Conservation (phyloP, 2,888 invertebrate species). For the Troglohyphantes excavatus region DNA sequence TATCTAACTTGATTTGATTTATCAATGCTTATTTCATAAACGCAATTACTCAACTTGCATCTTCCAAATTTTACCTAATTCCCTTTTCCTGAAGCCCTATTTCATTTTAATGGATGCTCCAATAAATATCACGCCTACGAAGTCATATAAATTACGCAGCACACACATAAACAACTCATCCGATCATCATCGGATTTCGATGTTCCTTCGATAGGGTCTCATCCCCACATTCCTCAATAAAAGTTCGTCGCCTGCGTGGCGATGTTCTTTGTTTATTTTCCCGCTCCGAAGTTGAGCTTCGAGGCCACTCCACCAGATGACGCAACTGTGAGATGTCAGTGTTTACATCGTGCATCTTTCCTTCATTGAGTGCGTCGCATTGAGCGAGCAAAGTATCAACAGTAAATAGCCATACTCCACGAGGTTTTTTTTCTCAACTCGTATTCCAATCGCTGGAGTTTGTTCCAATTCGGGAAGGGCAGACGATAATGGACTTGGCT, state of each 20-base stretch:
- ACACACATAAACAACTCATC: too few species aligned
- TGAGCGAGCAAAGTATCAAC: constrained; percentile 15
- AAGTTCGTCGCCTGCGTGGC: not conserved
- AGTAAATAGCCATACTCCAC: constrained; percentile 44
- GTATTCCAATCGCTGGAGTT: not conserved
- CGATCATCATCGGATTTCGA: not conserved
- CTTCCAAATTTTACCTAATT: too few species aligned
- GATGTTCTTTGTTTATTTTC: constrained; percentile 40
- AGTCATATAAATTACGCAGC: too few species aligned
- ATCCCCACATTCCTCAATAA: not conserved
- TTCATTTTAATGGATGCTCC: too few species aligned
- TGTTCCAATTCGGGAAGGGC: constrained; percentile 4
- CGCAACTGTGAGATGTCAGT: constrained; percentile 49
- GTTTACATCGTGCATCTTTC: constrained; percentile 63
- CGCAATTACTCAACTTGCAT: too few species aligned
- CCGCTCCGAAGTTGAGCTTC: constrained; percentile 40
- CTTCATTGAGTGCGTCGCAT: constrained; percentile 63
- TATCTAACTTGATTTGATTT: too few species aligned
- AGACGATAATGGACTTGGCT: constrained; percentile 3
- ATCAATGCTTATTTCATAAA: too few species aligned
- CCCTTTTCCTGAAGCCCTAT: too few species aligned
- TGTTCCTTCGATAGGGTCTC: not conserved
- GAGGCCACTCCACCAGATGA: constrained; percentile 72
- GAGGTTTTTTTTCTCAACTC: constrained; percentile 29
- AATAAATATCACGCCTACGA: too few species aligned